Base-by-base conservation (phyloP, 2,113 vertebrate species). In the Bostrychus sinensis region DNA sequence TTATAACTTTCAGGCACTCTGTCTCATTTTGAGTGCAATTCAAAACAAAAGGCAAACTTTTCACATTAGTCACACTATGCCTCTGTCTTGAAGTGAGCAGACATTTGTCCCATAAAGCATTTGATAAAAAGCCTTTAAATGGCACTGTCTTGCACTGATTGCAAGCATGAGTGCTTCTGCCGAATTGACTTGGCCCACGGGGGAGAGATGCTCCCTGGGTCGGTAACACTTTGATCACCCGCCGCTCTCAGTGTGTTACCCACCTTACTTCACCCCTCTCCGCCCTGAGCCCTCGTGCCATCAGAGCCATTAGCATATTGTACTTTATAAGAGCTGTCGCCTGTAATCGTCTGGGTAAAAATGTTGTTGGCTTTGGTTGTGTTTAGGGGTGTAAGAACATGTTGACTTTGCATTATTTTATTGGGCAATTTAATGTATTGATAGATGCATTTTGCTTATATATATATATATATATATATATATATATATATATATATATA, bases 141-240 rank as follows among this genome's bases (percentile, higher is more conserved):
- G 48, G 32, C 34, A 62, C 61, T 66, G 30, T 57, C 66, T 66
- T n/a, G 30, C 53, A 46, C 70, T 73, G 64, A 87, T 85, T 84
- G 48, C 62, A 82, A 85, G 82, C 80, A 75, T 34, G 43, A 70
- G 58, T 58, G 65, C 78, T 70, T 62, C 72, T 80, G 63, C 66
- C 68, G 70, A 77, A 86, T 85, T 81, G 80, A 65, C 66, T 72
- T 38, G 51, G 75, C 77, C 82, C 68, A 62, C 50, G 48, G 77
- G 83, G 78, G 53, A 82, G 62, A 61, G 39, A 59, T 69, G 77
- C 68, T 72, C 55, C 61, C 57, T 56, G 60, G 78, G 62, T 79
- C 72, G 62, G 50, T 62, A 60, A 65, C 11, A 70, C 81, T 89
- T 86, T 88, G 81, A 89, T 89, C 84, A 81, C 72, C 64, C 63